Evolutionary conservation across 2,888 invertebrate species (phyloP), one percentile per base, ranked within the genome.

Genomic region (Pilophorus perplexus): DNA sequence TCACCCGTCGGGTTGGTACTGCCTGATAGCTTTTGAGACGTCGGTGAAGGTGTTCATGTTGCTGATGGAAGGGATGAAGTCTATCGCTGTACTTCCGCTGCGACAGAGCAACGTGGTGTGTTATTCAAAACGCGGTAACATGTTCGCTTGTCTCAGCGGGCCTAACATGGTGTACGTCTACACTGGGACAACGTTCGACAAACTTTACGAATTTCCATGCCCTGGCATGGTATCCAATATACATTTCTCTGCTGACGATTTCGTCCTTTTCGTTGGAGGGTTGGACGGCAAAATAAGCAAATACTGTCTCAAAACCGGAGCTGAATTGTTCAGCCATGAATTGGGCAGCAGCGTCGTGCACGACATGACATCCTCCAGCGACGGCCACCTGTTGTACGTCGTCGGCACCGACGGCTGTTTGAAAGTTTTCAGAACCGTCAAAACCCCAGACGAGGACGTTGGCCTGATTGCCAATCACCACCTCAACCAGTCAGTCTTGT

Each of bases 11-110:
- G 78, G 93, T 3, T 81, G 94, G 1, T 92, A 92, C 76, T 85
- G 91, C 1, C 85, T 93, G 42, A 87, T 93, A 27, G 94, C 94
- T 0, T 95, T 95, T 77, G 88, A 89, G 1, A 93, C 94, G 77
- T 93, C 93, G 77, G 79, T 96, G 2, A 83, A 93, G 54, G 87
- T 92, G 71, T 86, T 93, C 83, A 90, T 89, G 66, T 86, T 96
- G 20, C 81, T 93, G 71, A 87, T 94, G 73, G 92, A 95, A 73
- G 92, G 94, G 75, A 83, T 96, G 57, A 82, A 81, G 28, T 77
- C 79, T 0, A 83, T 86, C 78, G 81, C 84, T 66, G 87, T 88
- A 73, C 86, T 89, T 74, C 80, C 85, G 0, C 84, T 89, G 67
- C 80, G 89, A 54, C 86, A 85, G 71, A 93, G 93, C 75, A 84